A percentile compares a stretch with the other conserved stretches of the same genome.
Evolutionary conservation across 2,113 vertebrate genomes (phyloP).

Genomic region (Semicossyphus pulcher): DNA sequence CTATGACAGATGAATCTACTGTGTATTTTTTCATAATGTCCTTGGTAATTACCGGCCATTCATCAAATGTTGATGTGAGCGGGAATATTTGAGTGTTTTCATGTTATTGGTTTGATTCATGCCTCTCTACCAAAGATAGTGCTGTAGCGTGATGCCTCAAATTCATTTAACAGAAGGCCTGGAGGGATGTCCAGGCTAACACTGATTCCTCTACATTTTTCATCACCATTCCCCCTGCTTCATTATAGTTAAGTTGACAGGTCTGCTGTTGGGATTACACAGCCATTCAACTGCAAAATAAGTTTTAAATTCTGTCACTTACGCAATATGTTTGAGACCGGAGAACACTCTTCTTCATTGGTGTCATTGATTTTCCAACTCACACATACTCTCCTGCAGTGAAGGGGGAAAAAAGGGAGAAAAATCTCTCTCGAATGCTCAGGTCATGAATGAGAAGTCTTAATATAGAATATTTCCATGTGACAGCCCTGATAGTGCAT

Average conservation of each 20-base stretch:
- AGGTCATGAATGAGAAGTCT: not conserved
- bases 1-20: not conserved
- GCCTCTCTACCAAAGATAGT: slow-evolving; percentile 1
- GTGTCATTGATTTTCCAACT: slow-evolving; percentile 25
- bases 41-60: too few relatives aligned
- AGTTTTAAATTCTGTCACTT: slow-evolving; percentile 51
- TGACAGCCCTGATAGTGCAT: slow-evolving; percentile 3
- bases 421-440: slow-evolving; percentile 6
- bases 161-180: slow-evolving; percentile 11
- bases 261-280: slow-evolving; percentile 49
- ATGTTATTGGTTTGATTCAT: not conserved
- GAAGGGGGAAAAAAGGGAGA: slow-evolving; percentile 1
- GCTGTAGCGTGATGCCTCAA: slow-evolving; percentile 11
- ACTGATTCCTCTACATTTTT: slow-evolving; percentile 60
- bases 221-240: slow-evolving; percentile 47
- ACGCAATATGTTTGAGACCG: slow-evolving; percentile 9
- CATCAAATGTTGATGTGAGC: not conserved
- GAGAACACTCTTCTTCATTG: not conserved
- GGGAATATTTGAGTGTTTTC: not conserved
- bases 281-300: slow-evolving; percentile 56
- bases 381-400: not conserved
- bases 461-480: not conserved
- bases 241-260: slow-evolving; percentile 51
- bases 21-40: not conserved
- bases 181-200: slow-evolving; percentile 9